These are phyloP conservation scores for Meloidogyne hapla DNA, from an alignment of 1,140 invertebrate genomes.

Conservation along the genomic window DNA sequence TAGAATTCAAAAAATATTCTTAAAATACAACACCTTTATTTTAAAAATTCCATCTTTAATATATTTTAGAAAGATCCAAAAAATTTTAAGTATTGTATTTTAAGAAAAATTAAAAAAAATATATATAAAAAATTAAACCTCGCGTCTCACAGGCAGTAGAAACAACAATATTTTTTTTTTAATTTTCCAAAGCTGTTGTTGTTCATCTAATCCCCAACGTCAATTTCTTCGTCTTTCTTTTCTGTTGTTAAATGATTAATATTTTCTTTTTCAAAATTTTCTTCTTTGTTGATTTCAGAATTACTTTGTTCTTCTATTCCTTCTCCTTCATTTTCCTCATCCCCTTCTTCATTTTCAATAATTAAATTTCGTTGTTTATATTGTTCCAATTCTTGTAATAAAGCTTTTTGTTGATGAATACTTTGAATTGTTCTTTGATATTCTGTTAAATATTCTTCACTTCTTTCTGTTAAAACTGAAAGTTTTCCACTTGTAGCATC, in stretches of 20 bases:
- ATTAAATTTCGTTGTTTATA: conserved; percentile 34
- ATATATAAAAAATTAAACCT: too few species aligned
- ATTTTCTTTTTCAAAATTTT: neutral
- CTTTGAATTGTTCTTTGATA: conserved; percentile 62
- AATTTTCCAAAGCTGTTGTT: too few species aligned
- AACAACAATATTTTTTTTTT: neutral
- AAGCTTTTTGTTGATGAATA: conserved; percentile 53
- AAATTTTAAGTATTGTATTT: neutral
- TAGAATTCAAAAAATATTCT: too few species aligned
- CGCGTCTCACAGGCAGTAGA: too few species aligned
- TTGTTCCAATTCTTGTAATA: conserved; percentile 47
- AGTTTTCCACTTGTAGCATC: conserved; percentile 59
- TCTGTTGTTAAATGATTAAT: neutral
- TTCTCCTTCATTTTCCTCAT: neutral
- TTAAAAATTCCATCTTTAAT: too few species aligned
- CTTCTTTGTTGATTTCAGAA: neutral
- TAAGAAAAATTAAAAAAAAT: too few species aligned
- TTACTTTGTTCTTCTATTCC: neutral
- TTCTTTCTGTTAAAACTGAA: conserved; percentile 60
- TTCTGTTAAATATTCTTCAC: conserved; percentile 63
- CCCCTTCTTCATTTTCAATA: conserved; percentile 16
- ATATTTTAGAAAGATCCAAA: neutral
- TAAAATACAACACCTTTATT: too few species aligned
- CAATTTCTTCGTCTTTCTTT: neutral
- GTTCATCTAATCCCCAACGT: neutral